A percentile compares a stretch with the other conserved stretches of the same genome.
phyloP scores from a whole-genome alignment of 2,797 vertebrate species.

The Decapterus maruadsi region DNA sequence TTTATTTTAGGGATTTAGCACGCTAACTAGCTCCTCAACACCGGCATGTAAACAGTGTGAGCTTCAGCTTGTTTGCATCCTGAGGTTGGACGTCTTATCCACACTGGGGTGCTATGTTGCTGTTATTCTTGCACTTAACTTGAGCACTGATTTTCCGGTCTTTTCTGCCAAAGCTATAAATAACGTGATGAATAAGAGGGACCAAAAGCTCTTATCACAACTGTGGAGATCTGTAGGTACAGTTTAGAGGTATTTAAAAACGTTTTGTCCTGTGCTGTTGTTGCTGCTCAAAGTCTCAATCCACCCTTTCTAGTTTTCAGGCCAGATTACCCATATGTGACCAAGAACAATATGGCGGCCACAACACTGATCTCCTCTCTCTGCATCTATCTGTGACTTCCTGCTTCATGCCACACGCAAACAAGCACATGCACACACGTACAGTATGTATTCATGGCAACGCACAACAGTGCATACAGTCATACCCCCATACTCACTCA shows the following conservation, averaged over 20 bases:
- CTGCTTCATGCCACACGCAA: conserved; percentile 39
- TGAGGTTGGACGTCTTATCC: not conserved
- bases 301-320: conserved; percentile 21
- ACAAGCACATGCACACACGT: conserved; percentile 41
- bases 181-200: not conserved
- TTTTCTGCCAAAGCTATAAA: not conserved
- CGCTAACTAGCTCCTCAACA: not conserved
- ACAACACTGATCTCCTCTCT: conserved; percentile 51
- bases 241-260: not conserved
- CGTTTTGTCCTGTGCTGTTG: not conserved
- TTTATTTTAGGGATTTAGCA: not conserved
- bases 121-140: not conserved
- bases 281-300: conserved; percentile 15
- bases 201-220: not conserved
- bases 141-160: not conserved
- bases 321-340: conserved; percentile 35
- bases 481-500: conserved; percentile 39
- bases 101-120: not conserved
- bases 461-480: conserved; percentile 34
- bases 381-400: conserved; percentile 46
- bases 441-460: conserved; percentile 47
- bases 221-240: not conserved
- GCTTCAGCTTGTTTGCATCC: not conserved
- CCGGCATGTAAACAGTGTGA: not conserved
- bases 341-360: conserved; percentile 35